Evolutionary conservation across 2,113 vertebrate genomes (phyloP).

Genomic region (Notechis scutatus): DNA sequence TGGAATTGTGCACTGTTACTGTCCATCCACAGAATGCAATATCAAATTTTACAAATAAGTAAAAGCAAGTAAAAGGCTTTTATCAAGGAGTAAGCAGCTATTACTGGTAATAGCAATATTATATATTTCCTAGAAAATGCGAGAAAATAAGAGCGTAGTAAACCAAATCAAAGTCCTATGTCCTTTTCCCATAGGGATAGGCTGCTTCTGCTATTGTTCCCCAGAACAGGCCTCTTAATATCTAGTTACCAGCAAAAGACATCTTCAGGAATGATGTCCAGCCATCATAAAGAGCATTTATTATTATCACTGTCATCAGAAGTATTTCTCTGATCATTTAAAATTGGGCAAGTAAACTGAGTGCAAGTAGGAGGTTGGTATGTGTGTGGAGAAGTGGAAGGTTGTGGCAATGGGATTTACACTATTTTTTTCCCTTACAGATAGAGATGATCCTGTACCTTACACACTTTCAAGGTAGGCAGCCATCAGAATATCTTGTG

Average conservation of each 20-base stretch:
- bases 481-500: not conserved
- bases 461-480: not conserved
- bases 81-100: not conserved
- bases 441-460: not conserved
- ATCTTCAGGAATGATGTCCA: not conserved
- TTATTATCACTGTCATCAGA: not conserved
- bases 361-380: not conserved
- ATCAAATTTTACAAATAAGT: not conserved
- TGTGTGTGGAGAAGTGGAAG: not conserved
- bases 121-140: not conserved
- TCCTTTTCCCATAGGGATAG: not conserved
- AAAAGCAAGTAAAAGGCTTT: not conserved
- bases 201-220: not conserved
- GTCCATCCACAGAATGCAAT: not conserved
- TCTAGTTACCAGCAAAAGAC: not conserved
- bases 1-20: not conserved
- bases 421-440: not conserved
- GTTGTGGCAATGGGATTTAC: not conserved
- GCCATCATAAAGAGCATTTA: not conserved
- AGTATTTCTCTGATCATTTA: not conserved
- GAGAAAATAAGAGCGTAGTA: not conserved
- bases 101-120: not conserved
- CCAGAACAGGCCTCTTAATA: not conserved
- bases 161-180: not conserved
- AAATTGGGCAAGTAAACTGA: not conserved